phyloP scores from a whole-genome alignment of 2,113 vertebrate genomes.

The Sinocyclocheilus grahami region DNA sequence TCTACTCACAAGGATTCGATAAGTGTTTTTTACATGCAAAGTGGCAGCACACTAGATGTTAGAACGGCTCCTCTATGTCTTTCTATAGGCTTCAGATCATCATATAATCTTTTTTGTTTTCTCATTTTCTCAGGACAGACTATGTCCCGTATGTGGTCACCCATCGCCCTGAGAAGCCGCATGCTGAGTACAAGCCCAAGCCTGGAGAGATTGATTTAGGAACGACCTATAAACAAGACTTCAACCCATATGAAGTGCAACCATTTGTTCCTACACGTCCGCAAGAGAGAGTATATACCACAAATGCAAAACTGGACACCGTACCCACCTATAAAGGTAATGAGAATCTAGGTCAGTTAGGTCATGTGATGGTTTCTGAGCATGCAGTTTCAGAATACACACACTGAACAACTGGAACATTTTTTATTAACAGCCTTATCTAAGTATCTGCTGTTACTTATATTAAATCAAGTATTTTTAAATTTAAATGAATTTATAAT shows the following conservation, averaged over 20 bases:
- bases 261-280: constrained; percentile 72
- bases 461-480: not conserved
- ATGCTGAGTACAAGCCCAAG: constrained; percentile 72
- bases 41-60: not conserved
- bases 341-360: not conserved
- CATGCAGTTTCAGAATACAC: not conserved
- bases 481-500: not conserved
- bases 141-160: constrained; percentile 77
- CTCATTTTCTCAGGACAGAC: constrained; percentile 73
- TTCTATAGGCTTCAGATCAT: not conserved
- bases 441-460: not conserved
- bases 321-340: constrained; percentile 86
- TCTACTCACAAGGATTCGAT: not conserved
- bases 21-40: not conserved
- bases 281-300: constrained; percentile 65
- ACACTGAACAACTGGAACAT: not conserved
- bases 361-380: not conserved
- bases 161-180: constrained; percentile 61
- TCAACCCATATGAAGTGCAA: constrained; percentile 72
- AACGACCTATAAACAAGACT: constrained; percentile 81
- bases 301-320: constrained; percentile 75
- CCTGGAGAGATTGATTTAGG: constrained; percentile 74
- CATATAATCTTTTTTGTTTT: not conserved
- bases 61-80: not conserved
- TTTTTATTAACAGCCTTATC: not conserved